phyloP scores from a whole-genome alignment of 2,888 invertebrate species.

The Lampropteryx suffumata region DNA sequence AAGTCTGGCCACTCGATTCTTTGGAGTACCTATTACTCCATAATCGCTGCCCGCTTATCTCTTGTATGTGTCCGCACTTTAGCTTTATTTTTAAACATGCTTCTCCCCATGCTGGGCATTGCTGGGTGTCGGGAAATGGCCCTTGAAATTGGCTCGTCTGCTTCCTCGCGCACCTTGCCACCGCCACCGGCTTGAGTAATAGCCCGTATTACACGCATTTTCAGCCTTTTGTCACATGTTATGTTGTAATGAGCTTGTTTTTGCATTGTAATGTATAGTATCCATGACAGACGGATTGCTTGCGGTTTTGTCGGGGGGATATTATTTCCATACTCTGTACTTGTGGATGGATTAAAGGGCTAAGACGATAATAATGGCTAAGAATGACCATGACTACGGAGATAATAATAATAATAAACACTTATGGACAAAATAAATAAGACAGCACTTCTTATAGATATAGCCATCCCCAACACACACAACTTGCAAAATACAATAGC shows the following conservation, averaged over 20 bases:
- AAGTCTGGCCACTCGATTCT: too few relatives aligned
- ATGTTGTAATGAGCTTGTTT: slow-evolving; percentile 29
- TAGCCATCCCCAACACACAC: too few relatives aligned
- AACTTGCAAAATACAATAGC: too few relatives aligned
- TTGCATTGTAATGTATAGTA: slow-evolving; percentile 5
- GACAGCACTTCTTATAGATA: too few relatives aligned
- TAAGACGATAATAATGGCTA: too few relatives aligned
- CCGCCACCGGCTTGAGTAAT: slow-evolving; percentile 64
- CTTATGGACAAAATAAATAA: too few relatives aligned
- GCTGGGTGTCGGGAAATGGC: slow-evolving; percentile 74
- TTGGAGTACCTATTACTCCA: too few relatives aligned
- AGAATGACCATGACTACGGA: too few relatives aligned
- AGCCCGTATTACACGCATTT: slow-evolving; percentile 64
- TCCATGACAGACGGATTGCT: slow-evolving; percentile 10
- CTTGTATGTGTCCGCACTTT: background rate
- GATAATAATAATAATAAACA: too few relatives aligned
- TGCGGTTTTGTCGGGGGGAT: slow-evolving; percentile 5
- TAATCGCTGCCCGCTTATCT: too few relatives aligned
- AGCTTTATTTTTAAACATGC: slow-evolving; percentile 9
- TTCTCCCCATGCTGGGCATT: slow-evolving; percentile 44
- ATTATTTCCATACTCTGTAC: background rate
- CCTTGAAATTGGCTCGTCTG: slow-evolving; percentile 76
- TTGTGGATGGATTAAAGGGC: too few relatives aligned
- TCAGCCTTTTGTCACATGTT: slow-evolving; percentile 34
- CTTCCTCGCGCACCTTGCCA: slow-evolving; percentile 68